Base-by-base conservation (phyloP, 2,888 invertebrate genomes). In the Zygogramma bicolorata region DNA sequence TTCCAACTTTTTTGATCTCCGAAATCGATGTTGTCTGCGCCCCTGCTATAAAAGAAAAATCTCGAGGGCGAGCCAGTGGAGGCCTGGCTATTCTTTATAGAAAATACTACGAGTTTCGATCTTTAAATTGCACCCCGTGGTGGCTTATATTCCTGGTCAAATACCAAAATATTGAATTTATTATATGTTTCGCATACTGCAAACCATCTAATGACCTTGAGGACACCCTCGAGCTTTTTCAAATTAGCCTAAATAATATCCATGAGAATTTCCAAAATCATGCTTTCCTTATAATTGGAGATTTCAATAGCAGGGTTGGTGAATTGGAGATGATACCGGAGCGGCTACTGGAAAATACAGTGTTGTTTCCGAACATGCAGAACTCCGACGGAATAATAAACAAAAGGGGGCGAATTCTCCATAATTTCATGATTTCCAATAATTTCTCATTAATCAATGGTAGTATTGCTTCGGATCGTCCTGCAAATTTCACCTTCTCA, bases 401-500 rank as follows among this genome's bases (percentile, higher is more conserved):
- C 59, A n/a, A n/a, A n/a, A n/a, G n/a, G n/a, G n/a, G n/a, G n/a
- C n/a, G n/a, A n/a, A n/a, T n/a, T n/a, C n/a, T 25, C 25, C 57
- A 22, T 6, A 22, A 57, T 18, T 57, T 57, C 59, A 59, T 59
- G 59, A 29, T 29, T 29, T 13, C 29, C 29, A 59, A 59, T 29
- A 29, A 59, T 29, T 59, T 59, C 29, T 59, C 59, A 29, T 29
- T 59, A 15, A 29, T 59, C 13, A 59, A 59, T 59, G 59, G 57
- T 4, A 57, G 57, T n/a, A 22, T 57, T 8, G 57, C 57, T 10
- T 57, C 20, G 25, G 57, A 57, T 5, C 22, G 57, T 6, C 57
- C 57, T 57, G 57, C 22, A 4, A 63, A n/a, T 59, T 71, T 62
- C 58, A 31, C 60, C 58, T 29, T 59, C n/a, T n/a, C n/a, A n/a